Evolutionary conservation across 2,888 invertebrate genomes (phyloP).

Genomic region (Drosophila basisetae): DNA sequence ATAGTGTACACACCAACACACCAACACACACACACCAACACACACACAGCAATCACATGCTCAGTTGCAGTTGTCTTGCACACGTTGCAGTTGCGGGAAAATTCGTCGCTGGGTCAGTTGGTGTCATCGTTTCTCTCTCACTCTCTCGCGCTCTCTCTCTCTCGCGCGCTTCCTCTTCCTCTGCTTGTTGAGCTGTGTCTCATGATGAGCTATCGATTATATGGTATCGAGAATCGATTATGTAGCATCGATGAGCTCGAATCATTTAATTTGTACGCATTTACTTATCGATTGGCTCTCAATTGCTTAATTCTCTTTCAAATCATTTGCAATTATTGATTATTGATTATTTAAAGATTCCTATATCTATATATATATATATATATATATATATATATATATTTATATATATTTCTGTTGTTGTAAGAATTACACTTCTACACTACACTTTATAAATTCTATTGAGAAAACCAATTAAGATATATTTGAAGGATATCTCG

Average conservation of each 20-base stretch:
- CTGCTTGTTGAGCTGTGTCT: not conserved
- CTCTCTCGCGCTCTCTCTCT: not conserved
- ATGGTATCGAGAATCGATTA: not conserved
- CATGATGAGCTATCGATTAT: not conserved
- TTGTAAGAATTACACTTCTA: no score
- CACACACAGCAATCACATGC: slow-evolving; percentile 27
- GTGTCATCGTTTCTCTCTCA: slow-evolving; percentile 1
- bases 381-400: no score
- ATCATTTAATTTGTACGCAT: not conserved
- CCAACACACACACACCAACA: slow-evolving; percentile 19
- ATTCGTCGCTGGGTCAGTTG: slow-evolving; percentile 32
- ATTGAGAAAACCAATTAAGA: not conserved
- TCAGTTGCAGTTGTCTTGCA: not conserved
- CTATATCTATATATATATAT: no score
- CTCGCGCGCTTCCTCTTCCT: not conserved
- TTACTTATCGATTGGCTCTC: not conserved
- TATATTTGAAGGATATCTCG: not conserved
- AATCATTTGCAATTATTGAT: not conserved
- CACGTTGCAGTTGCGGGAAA: slow-evolving; percentile 37
- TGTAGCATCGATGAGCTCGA: not conserved
- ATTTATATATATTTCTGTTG: no score
- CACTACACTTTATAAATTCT: not conserved
- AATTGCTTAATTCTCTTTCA: not conserved
- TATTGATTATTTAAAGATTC: not conserved
- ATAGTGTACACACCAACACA: slow-evolving; percentile 22